Percentiles rank a stretch among this genome's conserved stretches.
phyloP scores from a whole-genome alignment of 64 coral and sea anemone genomes.

The Montipora capricornis region DNA sequence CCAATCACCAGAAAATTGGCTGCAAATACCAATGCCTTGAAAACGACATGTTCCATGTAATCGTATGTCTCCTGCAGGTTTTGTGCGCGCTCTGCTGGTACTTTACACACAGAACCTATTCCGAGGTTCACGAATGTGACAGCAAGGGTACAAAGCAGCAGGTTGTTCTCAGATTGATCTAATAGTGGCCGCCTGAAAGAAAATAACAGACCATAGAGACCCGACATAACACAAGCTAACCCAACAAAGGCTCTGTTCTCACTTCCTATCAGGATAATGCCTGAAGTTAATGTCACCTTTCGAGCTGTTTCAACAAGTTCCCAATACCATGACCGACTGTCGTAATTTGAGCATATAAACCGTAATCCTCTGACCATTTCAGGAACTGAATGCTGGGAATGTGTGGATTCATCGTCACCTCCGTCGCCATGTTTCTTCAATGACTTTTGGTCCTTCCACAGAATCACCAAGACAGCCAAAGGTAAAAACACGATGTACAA shows the following conservation, averaged over 20 bases:
- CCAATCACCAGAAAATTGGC: too few species aligned
- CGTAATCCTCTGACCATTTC: not conserved
- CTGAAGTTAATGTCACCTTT: not conserved
- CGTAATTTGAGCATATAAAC: not conserved
- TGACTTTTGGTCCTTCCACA: not conserved
- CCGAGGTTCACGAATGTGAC: not conserved
- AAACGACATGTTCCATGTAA: too few species aligned
- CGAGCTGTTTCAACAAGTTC: slow-evolving; percentile 9
- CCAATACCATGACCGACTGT: not conserved
- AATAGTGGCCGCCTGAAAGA: not conserved
- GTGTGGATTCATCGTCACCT: not conserved
- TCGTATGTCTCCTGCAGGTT: too few species aligned
- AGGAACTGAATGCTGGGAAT: not conserved
- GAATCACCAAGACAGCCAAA: not conserved
- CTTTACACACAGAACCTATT: not conserved
- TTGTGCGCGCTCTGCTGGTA: too few species aligned
- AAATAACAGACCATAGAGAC: not conserved
- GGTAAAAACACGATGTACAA: not conserved
- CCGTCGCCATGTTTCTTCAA: not conserved
- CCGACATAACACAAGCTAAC: not conserved
- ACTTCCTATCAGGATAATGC: not conserved
- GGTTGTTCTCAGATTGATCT: not conserved
- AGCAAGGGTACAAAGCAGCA: not conserved
- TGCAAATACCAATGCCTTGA: too few species aligned
- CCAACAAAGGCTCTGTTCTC: not conserved